A percentile compares a stretch with the other conserved stretches of the same genome.
These are phyloP conservation scores for Ellobius talpinus DNA, from an alignment of 2,113 vertebrate species.

Conservation along the genomic window DNA sequence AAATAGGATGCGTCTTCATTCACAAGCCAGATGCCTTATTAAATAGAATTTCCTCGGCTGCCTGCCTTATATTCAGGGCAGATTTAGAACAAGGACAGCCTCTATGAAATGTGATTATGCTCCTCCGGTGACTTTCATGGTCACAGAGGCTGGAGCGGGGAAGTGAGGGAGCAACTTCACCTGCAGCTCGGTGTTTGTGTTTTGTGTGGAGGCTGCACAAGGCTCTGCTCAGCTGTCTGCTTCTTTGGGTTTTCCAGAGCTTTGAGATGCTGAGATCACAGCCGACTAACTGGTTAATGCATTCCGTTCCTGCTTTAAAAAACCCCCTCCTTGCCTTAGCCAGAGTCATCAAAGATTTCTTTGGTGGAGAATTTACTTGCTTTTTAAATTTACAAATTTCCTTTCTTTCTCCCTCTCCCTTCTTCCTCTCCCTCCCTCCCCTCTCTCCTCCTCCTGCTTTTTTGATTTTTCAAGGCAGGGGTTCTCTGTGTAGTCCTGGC, in stretches of 20 bases:
- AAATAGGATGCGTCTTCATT: conserved; percentile 75
- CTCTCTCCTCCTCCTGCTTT: neutral
- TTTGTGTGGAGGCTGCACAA: neutral
- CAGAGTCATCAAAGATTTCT: conserved; percentile 14
- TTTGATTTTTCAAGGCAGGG: neutral
- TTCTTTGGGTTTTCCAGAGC: conserved; percentile 37
- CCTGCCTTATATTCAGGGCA: conserved; percentile 72
- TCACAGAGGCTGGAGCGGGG: conserved; percentile 33
- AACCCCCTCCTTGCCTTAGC: neutral
- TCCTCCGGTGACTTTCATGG: conserved; percentile 50
- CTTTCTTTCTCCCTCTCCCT: neutral
- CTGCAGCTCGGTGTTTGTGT: conserved; percentile 15
- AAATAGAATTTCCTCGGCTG: conserved; percentile 78
- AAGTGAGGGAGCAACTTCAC: conserved; percentile 35
- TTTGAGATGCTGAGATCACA: conserved; percentile 18
- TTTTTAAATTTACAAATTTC: neutral
- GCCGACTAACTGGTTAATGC: conserved; percentile 17
- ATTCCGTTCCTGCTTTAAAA: conserved; percentile 26
- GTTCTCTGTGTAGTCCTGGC: neutral
- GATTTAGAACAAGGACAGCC: conserved; percentile 75
- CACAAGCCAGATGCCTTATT: conserved; percentile 80
- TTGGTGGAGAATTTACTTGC: conserved; percentile 24
- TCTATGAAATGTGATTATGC: conserved; percentile 75
- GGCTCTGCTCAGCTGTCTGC: conserved; percentile 11
- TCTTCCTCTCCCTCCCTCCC: neutral